phyloP scores from a whole-genome alignment of 2,797 vertebrate genomes.

The Argya squamiceps region DNA sequence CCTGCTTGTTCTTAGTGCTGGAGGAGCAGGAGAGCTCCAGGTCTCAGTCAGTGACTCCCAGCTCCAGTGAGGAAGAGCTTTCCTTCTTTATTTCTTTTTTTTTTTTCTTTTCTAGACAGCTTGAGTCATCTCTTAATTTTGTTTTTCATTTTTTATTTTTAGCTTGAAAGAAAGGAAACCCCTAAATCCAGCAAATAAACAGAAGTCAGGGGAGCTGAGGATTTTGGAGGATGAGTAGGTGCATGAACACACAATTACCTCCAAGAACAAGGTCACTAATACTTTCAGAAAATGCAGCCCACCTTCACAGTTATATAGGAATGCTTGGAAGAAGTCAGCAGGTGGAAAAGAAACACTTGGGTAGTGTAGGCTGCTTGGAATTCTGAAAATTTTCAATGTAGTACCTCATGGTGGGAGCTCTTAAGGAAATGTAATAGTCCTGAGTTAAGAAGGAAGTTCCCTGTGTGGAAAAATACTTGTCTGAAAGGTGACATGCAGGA shows the following conservation, averaged over 20 bases:
- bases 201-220: background rate
- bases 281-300: background rate
- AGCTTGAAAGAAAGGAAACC: background rate
- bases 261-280: background rate
- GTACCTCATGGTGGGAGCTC: background rate
- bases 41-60: background rate
- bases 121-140: background rate
- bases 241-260: fast-evolving
- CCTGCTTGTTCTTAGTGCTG: background rate
- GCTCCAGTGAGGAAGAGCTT: background rate
- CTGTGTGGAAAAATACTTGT: background rate
- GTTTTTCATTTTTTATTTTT: background rate
- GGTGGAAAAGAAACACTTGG: background rate
- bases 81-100: background rate
- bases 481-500: background rate
- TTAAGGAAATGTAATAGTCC: background rate
- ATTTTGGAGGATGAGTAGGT: background rate
- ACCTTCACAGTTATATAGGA: fast-evolving
- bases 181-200: background rate
- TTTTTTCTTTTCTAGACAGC: background rate
- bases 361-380: background rate
- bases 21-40: background rate
- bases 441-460: background rate
- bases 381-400: background rate
- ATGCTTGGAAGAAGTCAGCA: background rate